phyloP scores from a whole-genome alignment of 1,140 invertebrate species.

The Helicoverpa armigera region DNA sequence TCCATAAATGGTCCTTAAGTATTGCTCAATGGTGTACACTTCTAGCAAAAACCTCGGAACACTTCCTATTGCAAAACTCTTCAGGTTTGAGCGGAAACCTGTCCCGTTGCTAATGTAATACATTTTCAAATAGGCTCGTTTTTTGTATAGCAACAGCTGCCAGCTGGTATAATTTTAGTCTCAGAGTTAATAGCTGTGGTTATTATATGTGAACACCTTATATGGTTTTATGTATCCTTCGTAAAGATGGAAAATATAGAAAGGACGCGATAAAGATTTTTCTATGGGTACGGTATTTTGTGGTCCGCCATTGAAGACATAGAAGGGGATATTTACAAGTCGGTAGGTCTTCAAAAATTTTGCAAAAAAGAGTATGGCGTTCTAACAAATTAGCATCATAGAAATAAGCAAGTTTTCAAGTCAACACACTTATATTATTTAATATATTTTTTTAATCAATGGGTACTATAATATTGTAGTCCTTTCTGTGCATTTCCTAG shows the following conservation, averaged over 20 bases:
- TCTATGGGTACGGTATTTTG: neutral
- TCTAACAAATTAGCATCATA: too few species aligned
- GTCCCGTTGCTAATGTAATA: neutral
- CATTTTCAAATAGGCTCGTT: neutral
- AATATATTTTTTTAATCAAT: too few species aligned
- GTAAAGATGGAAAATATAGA: neutral
- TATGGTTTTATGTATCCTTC: neutral
- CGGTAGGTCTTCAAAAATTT: too few species aligned
- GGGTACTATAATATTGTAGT: too few species aligned
- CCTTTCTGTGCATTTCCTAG: conserved; percentile 12
- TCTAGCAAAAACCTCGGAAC: conserved; percentile 19
- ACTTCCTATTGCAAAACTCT: conserved; percentile 33
- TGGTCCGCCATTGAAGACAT: neutral
- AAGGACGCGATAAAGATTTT: neutral
- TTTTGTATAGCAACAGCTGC: conserved; percentile 26
- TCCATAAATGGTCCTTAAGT: neutral
- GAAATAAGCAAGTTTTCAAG: too few species aligned
- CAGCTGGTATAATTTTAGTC: conserved; percentile 2
- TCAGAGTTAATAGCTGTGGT: neutral
- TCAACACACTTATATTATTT: too few species aligned
- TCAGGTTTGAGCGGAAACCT: conserved; percentile 33
- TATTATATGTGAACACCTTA: conserved; percentile 10
- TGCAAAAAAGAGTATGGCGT: too few species aligned
- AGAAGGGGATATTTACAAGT: too few species aligned
- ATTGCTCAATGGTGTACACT: neutral